Conservation (phyloP, 2,797 vertebrate genomes). For the Acrossocheilus fasciatus region DNA sequence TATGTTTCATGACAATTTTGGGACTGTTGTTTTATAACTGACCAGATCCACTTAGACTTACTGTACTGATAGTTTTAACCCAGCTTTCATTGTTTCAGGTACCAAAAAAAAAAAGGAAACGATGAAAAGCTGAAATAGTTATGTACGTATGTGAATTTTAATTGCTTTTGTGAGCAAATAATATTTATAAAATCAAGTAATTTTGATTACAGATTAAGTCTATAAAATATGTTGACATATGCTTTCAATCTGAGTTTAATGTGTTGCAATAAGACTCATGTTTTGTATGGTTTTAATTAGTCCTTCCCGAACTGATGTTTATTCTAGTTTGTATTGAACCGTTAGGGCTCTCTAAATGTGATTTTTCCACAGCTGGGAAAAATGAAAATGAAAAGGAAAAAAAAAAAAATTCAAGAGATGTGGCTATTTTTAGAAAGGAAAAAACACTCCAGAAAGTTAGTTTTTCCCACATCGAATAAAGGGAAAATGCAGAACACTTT, state of each 20-base stretch:
- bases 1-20: conserved; percentile 30
- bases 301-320: conserved; percentile 13
- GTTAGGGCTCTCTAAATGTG: not conserved
- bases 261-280: not conserved
- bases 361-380: conserved; percentile 6
- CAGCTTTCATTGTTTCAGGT: not conserved
- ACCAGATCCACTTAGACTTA: conserved; percentile 8
- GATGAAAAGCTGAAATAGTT: not conserved
- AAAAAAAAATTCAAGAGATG: not conserved
- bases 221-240: not conserved
- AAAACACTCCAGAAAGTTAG: not conserved
- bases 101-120: not conserved
- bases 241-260: not conserved
- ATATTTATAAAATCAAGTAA: not conserved
- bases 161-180: not conserved
- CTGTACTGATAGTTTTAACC: not conserved
- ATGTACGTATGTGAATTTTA: not conserved
- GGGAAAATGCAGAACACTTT: not conserved
- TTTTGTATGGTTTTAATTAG: conserved; percentile 20
- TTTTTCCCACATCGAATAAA: conserved; percentile 4
- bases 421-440: conserved; percentile 18
- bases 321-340: not conserved
- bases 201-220: not conserved
- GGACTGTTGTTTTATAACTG: conserved; percentile 9
- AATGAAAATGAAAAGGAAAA: not conserved